These are phyloP conservation scores for Cryptops parisi DNA, from an alignment of 2,888 invertebrate genomes.

Conservation along the genomic window DNA sequence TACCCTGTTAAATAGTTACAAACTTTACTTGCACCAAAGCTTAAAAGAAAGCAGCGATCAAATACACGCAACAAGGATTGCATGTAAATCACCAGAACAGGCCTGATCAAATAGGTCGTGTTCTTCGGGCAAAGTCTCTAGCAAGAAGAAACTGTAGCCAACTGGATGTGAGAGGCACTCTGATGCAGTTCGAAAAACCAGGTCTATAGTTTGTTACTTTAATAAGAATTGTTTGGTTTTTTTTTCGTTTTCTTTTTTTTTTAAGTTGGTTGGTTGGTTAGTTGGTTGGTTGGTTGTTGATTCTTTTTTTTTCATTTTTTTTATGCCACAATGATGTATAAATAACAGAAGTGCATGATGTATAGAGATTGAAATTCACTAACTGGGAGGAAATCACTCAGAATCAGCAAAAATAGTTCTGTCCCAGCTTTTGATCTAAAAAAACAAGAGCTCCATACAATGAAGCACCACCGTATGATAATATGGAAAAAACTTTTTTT, in stretches of 20 bases:
- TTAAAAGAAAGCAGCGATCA: too few relatives aligned
- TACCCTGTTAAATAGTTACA: conserved; percentile 2
- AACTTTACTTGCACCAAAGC: background rate
- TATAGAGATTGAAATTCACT: conserved; percentile 1
- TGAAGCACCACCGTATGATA: conserved; percentile 5
- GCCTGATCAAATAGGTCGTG: too few relatives aligned
- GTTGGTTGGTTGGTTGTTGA: too few relatives aligned
- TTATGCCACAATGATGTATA: background rate
- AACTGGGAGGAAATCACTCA: conserved; percentile 9
- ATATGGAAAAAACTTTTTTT: conserved; percentile 12
- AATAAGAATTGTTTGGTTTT: too few relatives aligned
- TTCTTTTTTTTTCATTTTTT: too few relatives aligned
- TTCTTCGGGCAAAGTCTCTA: too few relatives aligned
- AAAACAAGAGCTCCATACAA: conserved; percentile 11
- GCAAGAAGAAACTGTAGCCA: background rate
- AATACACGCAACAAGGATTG: too few relatives aligned
- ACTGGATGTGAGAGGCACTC: conserved; percentile 8
- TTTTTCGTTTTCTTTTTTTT: too few relatives aligned
- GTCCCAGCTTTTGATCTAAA: conserved; percentile 8
- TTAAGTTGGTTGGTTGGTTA: too few relatives aligned
- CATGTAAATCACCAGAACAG: too few relatives aligned
- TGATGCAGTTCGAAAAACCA: conserved; percentile 6
- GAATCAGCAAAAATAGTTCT: conserved; percentile 16
- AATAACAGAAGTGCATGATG: conserved; percentile 3
- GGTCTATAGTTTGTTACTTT: background rate